Conservation (phyloP, 2,888 invertebrate genomes). For the Drosophila dives region DNA sequence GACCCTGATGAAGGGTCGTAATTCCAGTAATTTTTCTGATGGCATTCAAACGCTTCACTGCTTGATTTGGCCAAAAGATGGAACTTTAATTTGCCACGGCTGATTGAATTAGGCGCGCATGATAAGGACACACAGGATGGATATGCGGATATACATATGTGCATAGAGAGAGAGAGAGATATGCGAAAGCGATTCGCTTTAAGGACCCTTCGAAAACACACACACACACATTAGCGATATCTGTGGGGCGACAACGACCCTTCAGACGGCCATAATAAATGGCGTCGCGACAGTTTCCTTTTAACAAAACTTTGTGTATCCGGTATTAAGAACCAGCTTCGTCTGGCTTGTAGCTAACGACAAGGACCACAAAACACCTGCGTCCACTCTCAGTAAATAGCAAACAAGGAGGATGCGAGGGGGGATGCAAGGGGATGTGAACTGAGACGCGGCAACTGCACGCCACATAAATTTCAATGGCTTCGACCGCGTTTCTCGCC, state of each 20-base stretch:
- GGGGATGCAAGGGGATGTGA: not conserved
- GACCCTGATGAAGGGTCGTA: slow-evolving; percentile 66
- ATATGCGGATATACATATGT: slow-evolving; percentile 12
- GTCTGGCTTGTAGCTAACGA: slow-evolving; percentile 57
- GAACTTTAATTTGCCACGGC: slow-evolving; percentile 78
- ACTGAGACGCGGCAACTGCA: slow-evolving; percentile 51
- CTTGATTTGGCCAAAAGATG: slow-evolving; percentile 62
- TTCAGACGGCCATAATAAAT: slow-evolving; percentile 82
- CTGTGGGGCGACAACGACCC: slow-evolving; percentile 77
- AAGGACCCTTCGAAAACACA: slow-evolving; percentile 37
- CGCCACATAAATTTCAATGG: slow-evolving; percentile 83
- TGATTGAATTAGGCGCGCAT: slow-evolving; percentile 75
- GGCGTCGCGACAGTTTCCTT: slow-evolving; percentile 84
- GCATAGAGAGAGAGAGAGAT: not conserved
- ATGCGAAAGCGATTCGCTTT: slow-evolving; percentile 46
- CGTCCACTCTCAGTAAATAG: slow-evolving; percentile 73
- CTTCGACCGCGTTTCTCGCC: slow-evolving; percentile 52
- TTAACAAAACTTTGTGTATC: slow-evolving; percentile 76
- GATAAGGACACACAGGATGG: slow-evolving; percentile 37
- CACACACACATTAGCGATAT: slow-evolving; percentile 68
- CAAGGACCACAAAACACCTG: slow-evolving; percentile 74
- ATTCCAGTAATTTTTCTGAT: slow-evolving; percentile 52
- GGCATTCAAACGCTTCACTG: slow-evolving; percentile 58
- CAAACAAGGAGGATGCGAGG: not conserved
- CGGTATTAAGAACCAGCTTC: slow-evolving; percentile 77